Base-by-base conservation (phyloP, 2,113 vertebrate genomes). In the Cinclus cinclus region DNA sequence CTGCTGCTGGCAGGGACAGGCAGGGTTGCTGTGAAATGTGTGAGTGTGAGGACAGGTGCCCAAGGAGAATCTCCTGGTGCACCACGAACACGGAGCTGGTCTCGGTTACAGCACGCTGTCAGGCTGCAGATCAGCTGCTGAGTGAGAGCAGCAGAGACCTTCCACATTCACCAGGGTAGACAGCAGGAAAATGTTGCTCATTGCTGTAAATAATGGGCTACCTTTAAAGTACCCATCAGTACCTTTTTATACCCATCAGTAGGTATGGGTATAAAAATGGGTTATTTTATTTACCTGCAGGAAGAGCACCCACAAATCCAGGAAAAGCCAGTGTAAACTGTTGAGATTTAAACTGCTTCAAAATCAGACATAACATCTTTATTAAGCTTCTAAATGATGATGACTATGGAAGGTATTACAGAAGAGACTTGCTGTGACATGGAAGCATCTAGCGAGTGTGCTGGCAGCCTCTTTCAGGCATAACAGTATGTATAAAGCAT, bases 71-170 rank as follows among this genome's bases (percentile, higher is more conserved):
- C 49, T 67, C 13, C 15, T 8, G 44, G 19, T 49, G 74, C 46
- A 37, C 17, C 2, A 3, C 0, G 0, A 37, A 13, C 64, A 16
- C 0, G 0, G 30, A 25, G 33, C 70, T 76, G 68, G 25, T 42
- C 14, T 56, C 0, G 0, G 22, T n/a, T 69, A 31, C 71, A 39
- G 70, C 46, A 42, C 21, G 35, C 0, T 0, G n/a, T 25, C 81
- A n/a, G 59, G 9, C 76, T 70, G 27, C 49, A 64, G 71, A 15
- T 30, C 46, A 63, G 30, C 64, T 75, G 60, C 53, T 41, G 58
- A 52, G 13, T 17, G 44, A 62, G 28, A 76, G 60, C 28, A 8
- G 79, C 7, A 41, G 37, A 55, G 33, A 64, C 31, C 19, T 44
- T 42, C 50, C 4, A 2, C 14, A 1, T 35, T 30, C 56, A 28